These are phyloP conservation scores for Hypanus sabinus DNA, from an alignment of 2,113 vertebrate species.

Conservation along the genomic window DNA sequence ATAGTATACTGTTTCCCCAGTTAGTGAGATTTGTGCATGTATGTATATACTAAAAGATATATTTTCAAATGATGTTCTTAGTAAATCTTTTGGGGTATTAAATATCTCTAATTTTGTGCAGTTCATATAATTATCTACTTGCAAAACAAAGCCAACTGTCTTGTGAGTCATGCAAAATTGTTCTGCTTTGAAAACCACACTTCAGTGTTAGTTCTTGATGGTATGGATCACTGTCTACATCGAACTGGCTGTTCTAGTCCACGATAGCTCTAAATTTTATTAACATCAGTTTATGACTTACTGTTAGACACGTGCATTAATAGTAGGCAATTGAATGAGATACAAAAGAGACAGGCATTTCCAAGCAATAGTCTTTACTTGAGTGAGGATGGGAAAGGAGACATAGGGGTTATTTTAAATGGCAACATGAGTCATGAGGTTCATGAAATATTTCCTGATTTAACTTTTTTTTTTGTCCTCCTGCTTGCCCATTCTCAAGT, in stretches of 20 bases:
- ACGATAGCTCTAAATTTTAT: background rate
- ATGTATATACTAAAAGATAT: slow-evolving; percentile 1
- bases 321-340: background rate
- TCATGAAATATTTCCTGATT: background rate
- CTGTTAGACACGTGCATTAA: background rate
- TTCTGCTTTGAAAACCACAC: background rate
- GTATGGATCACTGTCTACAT: background rate
- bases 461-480: background rate
- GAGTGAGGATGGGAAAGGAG: background rate
- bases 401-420: background rate
- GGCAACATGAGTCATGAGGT: background rate
- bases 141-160: background rate
- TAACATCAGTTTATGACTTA: background rate
- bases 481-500: background rate
- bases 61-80: background rate
- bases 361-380: background rate
- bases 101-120: slow-evolving; percentile 11
- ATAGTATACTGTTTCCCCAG: background rate
- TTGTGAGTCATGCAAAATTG: background rate
- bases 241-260: background rate
- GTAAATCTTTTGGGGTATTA: background rate
- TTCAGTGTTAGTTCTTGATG: background rate
- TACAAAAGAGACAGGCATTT: background rate
- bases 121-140: background rate
- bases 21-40: background rate